Evolutionary conservation across 2,888 invertebrate species (phyloP).

Genomic region (Fragum whitleyi): DNA sequence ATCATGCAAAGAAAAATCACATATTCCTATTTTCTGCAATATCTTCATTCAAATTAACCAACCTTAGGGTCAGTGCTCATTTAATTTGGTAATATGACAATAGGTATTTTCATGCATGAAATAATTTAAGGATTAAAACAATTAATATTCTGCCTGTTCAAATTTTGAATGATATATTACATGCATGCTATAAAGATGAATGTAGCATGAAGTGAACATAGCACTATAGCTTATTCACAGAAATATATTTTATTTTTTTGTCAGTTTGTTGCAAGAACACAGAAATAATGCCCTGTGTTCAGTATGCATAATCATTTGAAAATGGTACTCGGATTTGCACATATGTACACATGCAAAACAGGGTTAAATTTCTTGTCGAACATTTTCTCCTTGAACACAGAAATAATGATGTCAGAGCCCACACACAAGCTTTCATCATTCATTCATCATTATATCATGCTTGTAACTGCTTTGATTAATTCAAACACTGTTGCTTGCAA

Average conservation of each 20-base stretch:
- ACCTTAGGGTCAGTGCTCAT: too few species aligned
- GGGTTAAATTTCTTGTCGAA: background rate
- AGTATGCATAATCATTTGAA: too few species aligned
- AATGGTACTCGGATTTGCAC: too few species aligned
- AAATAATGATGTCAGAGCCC: constrained; percentile 57
- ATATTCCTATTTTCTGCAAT: too few species aligned
- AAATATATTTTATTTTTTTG: background rate
- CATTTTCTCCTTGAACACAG: background rate
- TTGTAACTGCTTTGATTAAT: background rate
- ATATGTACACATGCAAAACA: background rate
- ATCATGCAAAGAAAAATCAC: too few species aligned
- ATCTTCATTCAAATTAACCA: too few species aligned
- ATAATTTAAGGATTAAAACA: background rate
- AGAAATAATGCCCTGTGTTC: constrained; percentile 47
- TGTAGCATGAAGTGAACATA: constrained; percentile 8
- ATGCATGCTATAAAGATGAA: constrained; percentile 9
- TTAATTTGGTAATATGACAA: too few species aligned
- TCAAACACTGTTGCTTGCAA: background rate
- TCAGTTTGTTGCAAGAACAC: background rate
- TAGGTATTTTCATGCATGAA: too few species aligned
- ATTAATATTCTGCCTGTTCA: background rate
- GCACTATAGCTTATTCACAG: background rate
- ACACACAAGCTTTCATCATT: background rate
- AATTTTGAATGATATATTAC: constrained; percentile 1
- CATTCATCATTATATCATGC: constrained; percentile 11